Evolutionary conservation across 1,140 invertebrate genomes (phyloP).

Genomic region (Ooceraea biroi): DNA sequence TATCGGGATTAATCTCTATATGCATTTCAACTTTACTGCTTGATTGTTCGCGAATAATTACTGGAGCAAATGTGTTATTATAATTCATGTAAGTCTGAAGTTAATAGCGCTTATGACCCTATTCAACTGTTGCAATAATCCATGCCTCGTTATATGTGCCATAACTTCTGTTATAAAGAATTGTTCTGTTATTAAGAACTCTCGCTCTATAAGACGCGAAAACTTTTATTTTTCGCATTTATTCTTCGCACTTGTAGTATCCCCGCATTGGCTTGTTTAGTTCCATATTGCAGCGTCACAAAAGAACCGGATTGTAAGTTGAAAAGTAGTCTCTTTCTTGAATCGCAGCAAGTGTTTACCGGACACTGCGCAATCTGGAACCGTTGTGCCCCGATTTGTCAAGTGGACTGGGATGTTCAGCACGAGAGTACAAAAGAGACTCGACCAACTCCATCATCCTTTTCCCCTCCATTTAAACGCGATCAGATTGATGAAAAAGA

Average conservation of each 20-base stretch:
- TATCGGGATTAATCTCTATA: background rate
- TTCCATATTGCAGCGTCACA: slow-evolving; percentile 12
- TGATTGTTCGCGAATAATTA: background rate
- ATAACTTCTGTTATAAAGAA: background rate
- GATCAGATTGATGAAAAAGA: background rate
- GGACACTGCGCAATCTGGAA: background rate
- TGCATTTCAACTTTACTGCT: background rate
- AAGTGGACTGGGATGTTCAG: background rate
- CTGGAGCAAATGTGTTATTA: background rate
- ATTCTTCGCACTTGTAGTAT: slow-evolving; percentile 34
- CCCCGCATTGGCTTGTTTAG: slow-evolving; percentile 2
- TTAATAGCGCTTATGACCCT: background rate
- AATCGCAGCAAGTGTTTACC: slow-evolving; percentile 23
- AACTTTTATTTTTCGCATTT: background rate
- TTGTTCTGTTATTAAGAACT: background rate
- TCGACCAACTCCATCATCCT: background rate
- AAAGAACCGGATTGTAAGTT: slow-evolving; percentile 26
- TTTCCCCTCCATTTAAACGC: background rate
- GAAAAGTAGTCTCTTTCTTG: slow-evolving; percentile 23
- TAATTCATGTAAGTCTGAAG: background rate
- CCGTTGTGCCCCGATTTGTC: background rate
- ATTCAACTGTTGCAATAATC: background rate
- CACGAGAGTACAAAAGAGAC: background rate
- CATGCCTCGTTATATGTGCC: background rate
- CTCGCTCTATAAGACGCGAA: slow-evolving; percentile 21